Evolutionary conservation across 2,888 invertebrate species (phyloP).

Genomic region (Melinaea menophilus): DNA sequence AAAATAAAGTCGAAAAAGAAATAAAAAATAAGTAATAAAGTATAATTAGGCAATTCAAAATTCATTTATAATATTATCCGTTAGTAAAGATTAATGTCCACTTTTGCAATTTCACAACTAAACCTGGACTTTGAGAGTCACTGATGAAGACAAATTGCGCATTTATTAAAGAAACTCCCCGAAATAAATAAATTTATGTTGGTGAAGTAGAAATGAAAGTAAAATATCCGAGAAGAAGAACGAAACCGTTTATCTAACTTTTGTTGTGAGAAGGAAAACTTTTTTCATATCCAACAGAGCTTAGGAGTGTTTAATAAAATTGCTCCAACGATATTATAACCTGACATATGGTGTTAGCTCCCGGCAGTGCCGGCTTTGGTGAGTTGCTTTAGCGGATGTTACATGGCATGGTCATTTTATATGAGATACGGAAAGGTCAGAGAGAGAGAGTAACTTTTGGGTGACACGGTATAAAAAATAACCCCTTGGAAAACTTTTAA

Average conservation of each 20-base stretch:
- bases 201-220: not conserved
- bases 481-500: too few relatives aligned
- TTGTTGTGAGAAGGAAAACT: constrained; percentile 33
- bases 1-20: too few relatives aligned
- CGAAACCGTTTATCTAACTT: constrained; percentile 20
- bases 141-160: constrained; percentile 2
- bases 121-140: constrained; percentile 4
- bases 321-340: constrained; percentile 39
- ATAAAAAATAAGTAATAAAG: too few relatives aligned
- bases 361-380: not conserved
- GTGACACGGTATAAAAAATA: too few relatives aligned
- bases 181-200: not conserved
- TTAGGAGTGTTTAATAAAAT: constrained; percentile 38
- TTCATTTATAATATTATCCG: too few relatives aligned
- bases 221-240: not conserved
- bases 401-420: not conserved
- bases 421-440: too few relatives aligned
- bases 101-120: not conserved
- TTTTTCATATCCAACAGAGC: constrained; percentile 48
- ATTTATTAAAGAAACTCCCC: not conserved
- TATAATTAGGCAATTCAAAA: too few relatives aligned
- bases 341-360: constrained; percentile 36
- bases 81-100: not conserved
- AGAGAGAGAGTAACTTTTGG: too few relatives aligned
- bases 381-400: not conserved